These are phyloP conservation scores for Lutraria lutraria DNA, from an alignment of 2,888 invertebrate genomes.

Conservation along the genomic window DNA sequence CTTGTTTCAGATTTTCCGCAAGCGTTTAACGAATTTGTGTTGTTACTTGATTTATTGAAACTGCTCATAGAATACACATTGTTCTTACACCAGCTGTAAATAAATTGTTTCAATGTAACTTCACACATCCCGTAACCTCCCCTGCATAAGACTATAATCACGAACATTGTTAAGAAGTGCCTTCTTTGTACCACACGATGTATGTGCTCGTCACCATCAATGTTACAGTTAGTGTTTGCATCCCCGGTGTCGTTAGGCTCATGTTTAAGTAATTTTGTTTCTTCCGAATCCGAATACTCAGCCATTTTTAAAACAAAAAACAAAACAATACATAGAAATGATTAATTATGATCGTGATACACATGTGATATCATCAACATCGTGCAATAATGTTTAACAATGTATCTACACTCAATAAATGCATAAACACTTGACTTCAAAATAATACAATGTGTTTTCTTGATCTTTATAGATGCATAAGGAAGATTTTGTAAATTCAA, in stretches of 20 bases:
- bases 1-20: background rate
- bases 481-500: too few species aligned
- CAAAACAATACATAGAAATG: too few species aligned
- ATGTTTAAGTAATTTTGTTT: background rate
- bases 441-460: too few species aligned
- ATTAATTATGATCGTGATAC: too few species aligned
- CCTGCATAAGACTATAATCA: slow-evolving; percentile 22
- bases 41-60: background rate
- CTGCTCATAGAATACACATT: background rate
- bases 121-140: slow-evolving; percentile 32
- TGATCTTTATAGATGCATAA: too few species aligned
- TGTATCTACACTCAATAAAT: too few species aligned
- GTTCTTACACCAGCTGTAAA: slow-evolving; percentile 46
- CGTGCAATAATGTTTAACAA: too few species aligned
- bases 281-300: background rate
- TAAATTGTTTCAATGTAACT: slow-evolving; percentile 43
- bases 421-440: too few species aligned
- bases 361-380: too few species aligned
- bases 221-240: background rate
- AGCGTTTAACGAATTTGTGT: background rate
- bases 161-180: slow-evolving; percentile 17
- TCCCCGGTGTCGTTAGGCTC: background rate
- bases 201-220: background rate
- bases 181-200: background rate
- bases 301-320: background rate